Conservation (phyloP, 2,113 vertebrate genomes). For the human region DNA sequence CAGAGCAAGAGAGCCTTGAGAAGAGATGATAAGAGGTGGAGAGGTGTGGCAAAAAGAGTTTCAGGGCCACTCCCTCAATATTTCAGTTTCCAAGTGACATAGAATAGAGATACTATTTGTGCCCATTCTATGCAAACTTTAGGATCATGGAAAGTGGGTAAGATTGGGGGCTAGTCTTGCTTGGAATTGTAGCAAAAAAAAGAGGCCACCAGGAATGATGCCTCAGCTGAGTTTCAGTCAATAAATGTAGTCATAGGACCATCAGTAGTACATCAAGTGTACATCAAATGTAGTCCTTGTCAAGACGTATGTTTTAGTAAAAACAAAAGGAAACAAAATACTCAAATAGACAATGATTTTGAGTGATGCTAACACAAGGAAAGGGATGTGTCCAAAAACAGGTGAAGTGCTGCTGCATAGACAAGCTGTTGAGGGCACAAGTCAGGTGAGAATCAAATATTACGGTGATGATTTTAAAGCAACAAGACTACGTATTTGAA, state of each 20-base stretch:
- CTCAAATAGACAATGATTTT: neutral
- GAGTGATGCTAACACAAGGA: neutral
- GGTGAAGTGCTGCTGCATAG: accelerated
- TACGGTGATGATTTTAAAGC: neutral
- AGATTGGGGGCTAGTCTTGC: neutral
- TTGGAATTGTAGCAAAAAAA: neutral
- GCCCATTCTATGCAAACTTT: neutral
- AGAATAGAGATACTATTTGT: neutral
- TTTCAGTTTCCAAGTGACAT: neutral
- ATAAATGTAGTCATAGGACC: neutral
- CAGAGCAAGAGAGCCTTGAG: neutral
- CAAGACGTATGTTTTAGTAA: neutral
- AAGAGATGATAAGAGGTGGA: neutral
- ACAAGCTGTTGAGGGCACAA: neutral
- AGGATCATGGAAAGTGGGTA: neutral
- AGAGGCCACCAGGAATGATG: neutral
- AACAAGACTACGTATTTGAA: neutral
- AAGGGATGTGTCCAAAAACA: neutral
- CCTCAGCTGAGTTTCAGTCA: neutral
- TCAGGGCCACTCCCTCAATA: accelerated
- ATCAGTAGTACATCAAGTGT: neutral
- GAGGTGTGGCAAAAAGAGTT: neutral
- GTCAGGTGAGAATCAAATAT: neutral
- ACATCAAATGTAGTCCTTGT: neutral
- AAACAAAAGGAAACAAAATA: neutral